Base-by-base conservation (phyloP, 2,797 vertebrate genomes). In the Steatocranus sp. region DNA sequence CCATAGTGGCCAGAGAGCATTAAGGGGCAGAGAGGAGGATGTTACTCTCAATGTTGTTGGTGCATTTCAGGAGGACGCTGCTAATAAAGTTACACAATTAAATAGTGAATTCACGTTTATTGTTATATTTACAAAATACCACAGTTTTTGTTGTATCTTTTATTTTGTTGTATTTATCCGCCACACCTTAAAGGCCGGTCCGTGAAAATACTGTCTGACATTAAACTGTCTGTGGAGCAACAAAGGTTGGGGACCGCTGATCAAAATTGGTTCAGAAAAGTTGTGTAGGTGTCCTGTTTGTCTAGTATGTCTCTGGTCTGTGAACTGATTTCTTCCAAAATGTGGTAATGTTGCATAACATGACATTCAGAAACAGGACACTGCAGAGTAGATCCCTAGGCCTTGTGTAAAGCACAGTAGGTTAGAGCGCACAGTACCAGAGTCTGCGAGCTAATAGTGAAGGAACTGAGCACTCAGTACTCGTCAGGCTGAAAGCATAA, bases 71-170 rank as follows among this genome's bases (percentile, higher is more conserved):
- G 12, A 25, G 23, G 23, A 53, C 2, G 4, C 50, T 53, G 50
- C 20, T 25, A 53, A 53, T 53, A 14, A 14, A 25, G 50, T 51
- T 51, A 51, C 50, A 51, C 20, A 51, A 0, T 23, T 12, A 23
- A 20, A 2, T 20, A 51, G 0, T 14, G 0, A 25, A 53, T 53
- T 53, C 0, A 0, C 3, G 0, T 51, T 51, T 51, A 51, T 51
- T 23, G 0, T 20, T 50, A 20, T 50, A 50, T 50, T 0, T 50
- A 50, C n/a, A 2, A 23, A 50, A 0, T 50, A 50, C 48, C 48
- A 34, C 30, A 1, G 48, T 3, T 49, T 49, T 3, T 49, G 5
- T 49, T 0, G 18, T 50, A 6, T 50, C n/a, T 5, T 0, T 49
- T n/a, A 10, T 49, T 49, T 5, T 49, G 48, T 49, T 0, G n/a